A percentile compares a stretch with the other conserved stretches of the same genome.
Evolutionary conservation across 1,140 invertebrate species (phyloP).

Genomic region (Bombus affinis): DNA sequence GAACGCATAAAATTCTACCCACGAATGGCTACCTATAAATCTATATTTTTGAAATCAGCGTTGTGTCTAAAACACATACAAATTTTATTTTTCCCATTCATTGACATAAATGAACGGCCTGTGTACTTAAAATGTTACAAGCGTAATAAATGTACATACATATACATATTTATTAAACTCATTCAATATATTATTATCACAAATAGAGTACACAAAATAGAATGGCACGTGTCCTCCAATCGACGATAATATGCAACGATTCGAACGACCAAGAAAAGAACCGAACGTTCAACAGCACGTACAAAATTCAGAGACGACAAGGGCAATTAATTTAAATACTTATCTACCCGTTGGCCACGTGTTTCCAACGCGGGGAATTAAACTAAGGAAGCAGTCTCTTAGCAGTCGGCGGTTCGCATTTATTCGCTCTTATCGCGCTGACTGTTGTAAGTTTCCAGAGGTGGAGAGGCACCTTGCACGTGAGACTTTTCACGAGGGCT

Average conservation of each 20-base stretch:
- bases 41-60: no score
- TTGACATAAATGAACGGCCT: no score
- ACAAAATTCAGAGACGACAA: slow-evolving; percentile 51
- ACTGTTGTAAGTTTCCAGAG: slow-evolving; percentile 4
- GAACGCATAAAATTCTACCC: no score
- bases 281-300: not conserved
- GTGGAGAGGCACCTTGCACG: slow-evolving; percentile 35
- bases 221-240: not conserved
- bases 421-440: slow-evolving; percentile 43
- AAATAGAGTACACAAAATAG: not conserved
- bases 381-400: slow-evolving; percentile 43
- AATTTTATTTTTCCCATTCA: no score
- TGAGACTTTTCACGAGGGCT: slow-evolving; percentile 39
- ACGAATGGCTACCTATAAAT: no score
- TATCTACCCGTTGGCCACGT: slow-evolving; percentile 40
- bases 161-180: no score
- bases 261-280: not conserved
- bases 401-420: slow-evolving; percentile 39
- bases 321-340: slow-evolving; percentile 50
- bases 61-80: no score
- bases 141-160: no score
- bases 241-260: not conserved
- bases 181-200: no score
- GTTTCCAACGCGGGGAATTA: slow-evolving; percentile 19
- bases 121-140: no score